Evolutionary conservation across 2,888 invertebrate species (phyloP).

Genomic region (Scaptomyza flava): DNA sequence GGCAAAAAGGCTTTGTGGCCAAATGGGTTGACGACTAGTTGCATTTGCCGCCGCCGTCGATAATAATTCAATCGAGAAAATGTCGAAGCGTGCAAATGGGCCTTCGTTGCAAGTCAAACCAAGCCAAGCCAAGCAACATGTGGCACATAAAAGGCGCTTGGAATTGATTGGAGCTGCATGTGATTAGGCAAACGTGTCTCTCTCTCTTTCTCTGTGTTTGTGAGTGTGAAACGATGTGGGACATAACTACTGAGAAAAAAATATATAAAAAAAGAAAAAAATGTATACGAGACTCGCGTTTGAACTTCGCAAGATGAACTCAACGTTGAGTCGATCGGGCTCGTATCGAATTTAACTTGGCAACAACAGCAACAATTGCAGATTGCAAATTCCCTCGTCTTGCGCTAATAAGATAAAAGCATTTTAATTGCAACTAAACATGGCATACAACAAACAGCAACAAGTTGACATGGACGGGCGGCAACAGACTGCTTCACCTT

Average conservation of each 20-base stretch:
- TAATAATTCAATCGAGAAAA: slow-evolving; percentile 79
- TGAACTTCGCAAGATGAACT: slow-evolving; percentile 14
- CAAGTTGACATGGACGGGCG: slow-evolving; percentile 56
- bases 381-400: slow-evolving; percentile 32
- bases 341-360: slow-evolving; percentile 7
- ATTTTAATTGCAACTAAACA: slow-evolving; percentile 80
- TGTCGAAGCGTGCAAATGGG: slow-evolving; percentile 78
- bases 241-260: slow-evolving; percentile 1
- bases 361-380: slow-evolving; percentile 20
- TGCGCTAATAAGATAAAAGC: slow-evolving; percentile 77
- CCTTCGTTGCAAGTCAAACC: slow-evolving; percentile 32
- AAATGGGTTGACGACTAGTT: slow-evolving; percentile 21
- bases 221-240: slow-evolving; percentile 28
- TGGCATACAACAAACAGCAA: slow-evolving; percentile 56
- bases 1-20: slow-evolving; percentile 41
- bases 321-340: not conserved
- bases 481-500: slow-evolving; percentile 17
- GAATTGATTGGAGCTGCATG: slow-evolving; percentile 78
- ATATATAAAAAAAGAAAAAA: not conserved
- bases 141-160: slow-evolving; percentile 73
- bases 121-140: slow-evolving; percentile 21
- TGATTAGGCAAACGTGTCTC: slow-evolving; percentile 58
- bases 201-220: not conserved
- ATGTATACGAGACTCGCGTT: not conserved
- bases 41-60: slow-evolving; percentile 47